Conservation (phyloP, 2,113 vertebrate species). For the Melanerpes formicivorus region DNA sequence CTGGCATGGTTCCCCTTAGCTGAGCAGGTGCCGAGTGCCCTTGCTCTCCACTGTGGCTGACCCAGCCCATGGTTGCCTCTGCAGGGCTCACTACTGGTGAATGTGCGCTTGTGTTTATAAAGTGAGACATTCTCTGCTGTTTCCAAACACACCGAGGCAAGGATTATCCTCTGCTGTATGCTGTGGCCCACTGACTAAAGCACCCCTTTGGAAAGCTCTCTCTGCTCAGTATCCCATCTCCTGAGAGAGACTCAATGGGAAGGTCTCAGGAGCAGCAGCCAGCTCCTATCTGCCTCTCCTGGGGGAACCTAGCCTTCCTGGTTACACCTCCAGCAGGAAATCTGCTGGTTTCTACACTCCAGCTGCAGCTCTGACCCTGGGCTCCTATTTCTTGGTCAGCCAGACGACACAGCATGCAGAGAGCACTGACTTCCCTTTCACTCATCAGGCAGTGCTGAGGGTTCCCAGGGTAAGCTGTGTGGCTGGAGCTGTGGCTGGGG, state of each 20-base stretch:
- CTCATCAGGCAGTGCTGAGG: rapidly evolving
- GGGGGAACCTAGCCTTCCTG: not conserved
- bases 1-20: not conserved
- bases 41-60: rapidly evolving
- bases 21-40: rapidly evolving
- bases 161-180: not conserved
- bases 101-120: not conserved
- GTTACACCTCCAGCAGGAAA: not conserved
- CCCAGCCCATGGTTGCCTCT: not conserved
- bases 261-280: not conserved
- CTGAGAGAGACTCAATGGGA: not conserved
- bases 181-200: not conserved
- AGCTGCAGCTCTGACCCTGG: not conserved
- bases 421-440: not conserved
- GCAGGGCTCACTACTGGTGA: rapidly evolving
- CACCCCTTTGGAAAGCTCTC: not conserved
- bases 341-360: rapidly evolving
- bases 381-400: rapidly evolving
- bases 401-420: rapidly evolving
- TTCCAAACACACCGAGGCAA: not conserved
- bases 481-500: rapidly evolving
- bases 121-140: not conserved
- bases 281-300: not conserved
- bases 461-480: not conserved
- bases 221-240: not conserved